A percentile compares a stretch with the other conserved stretches of the same genome.
phyloP scores from a whole-genome alignment of 2,113 vertebrate genomes.

The Forbesichthys agassizii region DNA sequence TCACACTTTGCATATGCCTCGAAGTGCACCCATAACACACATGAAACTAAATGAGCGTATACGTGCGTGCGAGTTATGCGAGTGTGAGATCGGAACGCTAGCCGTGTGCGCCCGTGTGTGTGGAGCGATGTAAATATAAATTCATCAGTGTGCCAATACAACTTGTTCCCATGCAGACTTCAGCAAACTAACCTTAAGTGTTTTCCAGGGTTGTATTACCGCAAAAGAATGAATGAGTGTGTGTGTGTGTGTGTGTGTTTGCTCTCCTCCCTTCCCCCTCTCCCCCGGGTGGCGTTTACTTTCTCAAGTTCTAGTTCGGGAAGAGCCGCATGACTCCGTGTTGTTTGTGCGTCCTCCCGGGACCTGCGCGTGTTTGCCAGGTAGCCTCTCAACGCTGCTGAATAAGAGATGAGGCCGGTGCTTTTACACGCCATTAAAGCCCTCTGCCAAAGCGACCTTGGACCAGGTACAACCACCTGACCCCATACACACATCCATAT shows the following conservation, averaged over 20 bases:
- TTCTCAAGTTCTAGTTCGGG: background rate
- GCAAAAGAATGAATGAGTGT: slow-evolving; percentile 25
- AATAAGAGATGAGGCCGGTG: slow-evolving; percentile 76
- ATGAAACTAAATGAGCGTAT: slow-evolving; percentile 30
- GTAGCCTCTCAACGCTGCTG: slow-evolving; percentile 54
- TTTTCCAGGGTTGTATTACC: slow-evolving; percentile 48
- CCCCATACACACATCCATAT: slow-evolving; percentile 50
- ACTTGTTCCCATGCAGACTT: slow-evolving; percentile 42
- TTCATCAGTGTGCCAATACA: slow-evolving; percentile 18
- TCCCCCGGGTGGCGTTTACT: too few species aligned
- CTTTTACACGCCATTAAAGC: slow-evolving; percentile 81
- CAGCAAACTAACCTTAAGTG: slow-evolving; percentile 58
- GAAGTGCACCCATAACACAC: slow-evolving; percentile 34
- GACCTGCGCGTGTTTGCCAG: slow-evolving; percentile 68
- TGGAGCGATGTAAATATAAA: background rate
- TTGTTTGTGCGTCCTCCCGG: slow-evolving; percentile 48
- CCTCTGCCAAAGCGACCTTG: slow-evolving; percentile 52
- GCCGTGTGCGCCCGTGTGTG: background rate
- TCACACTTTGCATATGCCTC: slow-evolving; percentile 55
- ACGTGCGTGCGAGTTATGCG: background rate
- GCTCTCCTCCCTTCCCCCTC: too few species aligned
- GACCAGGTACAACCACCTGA: slow-evolving; percentile 74
- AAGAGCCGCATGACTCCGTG: slow-evolving; percentile 35
- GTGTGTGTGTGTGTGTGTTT: background rate
- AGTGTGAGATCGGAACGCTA: background rate